These are phyloP conservation scores for Drosophila prostipennis DNA, from an alignment of 2,888 invertebrate species.

Conservation along the genomic window DNA sequence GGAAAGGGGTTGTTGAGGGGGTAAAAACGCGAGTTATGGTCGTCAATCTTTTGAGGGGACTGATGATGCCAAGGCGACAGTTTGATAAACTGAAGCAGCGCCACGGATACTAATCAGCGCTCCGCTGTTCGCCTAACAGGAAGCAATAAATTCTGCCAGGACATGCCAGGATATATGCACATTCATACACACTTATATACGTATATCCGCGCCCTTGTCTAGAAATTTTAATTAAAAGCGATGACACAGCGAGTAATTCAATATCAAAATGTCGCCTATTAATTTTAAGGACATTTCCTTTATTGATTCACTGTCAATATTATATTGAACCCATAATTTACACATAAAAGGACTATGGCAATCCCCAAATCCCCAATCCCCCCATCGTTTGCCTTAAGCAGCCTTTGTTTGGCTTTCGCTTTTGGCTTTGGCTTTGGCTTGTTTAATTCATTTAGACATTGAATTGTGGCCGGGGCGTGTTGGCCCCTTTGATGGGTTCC, in stretches of 20 bases:
- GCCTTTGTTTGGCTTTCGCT: slow-evolving; percentile 34
- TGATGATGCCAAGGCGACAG: slow-evolving; percentile 58
- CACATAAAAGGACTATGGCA: slow-evolving; percentile 70
- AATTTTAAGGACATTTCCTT: slow-evolving; percentile 81
- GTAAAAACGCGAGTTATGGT: slow-evolving; percentile 48
- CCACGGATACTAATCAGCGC: slow-evolving; percentile 73
- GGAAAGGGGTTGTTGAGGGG: neutral
- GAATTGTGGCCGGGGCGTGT: slow-evolving; percentile 39
- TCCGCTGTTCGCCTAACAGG: slow-evolving; percentile 67
- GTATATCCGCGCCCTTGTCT: slow-evolving; percentile 64
- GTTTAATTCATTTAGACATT: slow-evolving; percentile 52
- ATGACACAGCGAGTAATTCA: slow-evolving; percentile 83
- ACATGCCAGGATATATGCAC: slow-evolving; percentile 49
- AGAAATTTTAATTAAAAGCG: slow-evolving; percentile 83
- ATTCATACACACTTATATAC: neutral
- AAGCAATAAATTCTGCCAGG: slow-evolving; percentile 72
- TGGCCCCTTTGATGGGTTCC: slow-evolving; percentile 36
- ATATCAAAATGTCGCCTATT: slow-evolving; percentile 82
- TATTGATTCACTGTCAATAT: slow-evolving; percentile 81
- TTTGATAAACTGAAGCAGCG: slow-evolving; percentile 73
- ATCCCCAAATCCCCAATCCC: neutral
- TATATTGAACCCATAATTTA: slow-evolving; percentile 78
- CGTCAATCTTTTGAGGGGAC: slow-evolving; percentile 65
- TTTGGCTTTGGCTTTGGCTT: slow-evolving; percentile 30
- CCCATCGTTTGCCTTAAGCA: slow-evolving; percentile 4